Percentiles rank a stretch among this genome's conserved stretches.
Evolutionary conservation across 2,888 invertebrate species (phyloP).

Genomic region (Lasius platythorax): DNA sequence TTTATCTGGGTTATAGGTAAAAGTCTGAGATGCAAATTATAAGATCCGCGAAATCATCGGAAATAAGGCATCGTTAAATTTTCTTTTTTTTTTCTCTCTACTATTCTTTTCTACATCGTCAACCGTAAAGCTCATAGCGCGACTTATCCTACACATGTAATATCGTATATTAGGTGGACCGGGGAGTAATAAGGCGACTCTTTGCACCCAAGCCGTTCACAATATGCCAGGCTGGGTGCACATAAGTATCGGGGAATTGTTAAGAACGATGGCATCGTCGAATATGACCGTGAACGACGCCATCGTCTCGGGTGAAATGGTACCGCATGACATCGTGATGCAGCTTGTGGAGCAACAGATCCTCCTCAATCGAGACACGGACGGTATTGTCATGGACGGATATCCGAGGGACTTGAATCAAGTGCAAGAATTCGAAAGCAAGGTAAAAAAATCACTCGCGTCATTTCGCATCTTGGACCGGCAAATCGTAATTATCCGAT

Average conservation of each 20-base stretch:
- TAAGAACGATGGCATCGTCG: constrained; percentile 91
- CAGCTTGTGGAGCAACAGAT: constrained; percentile 92
- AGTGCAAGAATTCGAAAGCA: constrained; percentile 94
- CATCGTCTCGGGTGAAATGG: constrained; percentile 93
- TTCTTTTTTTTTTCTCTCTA: background rate
- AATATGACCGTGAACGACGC: constrained; percentile 90
- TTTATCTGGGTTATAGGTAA: constrained; percentile 87
- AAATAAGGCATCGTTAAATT: background rate
- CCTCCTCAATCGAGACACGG: constrained; percentile 82
- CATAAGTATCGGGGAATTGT: constrained; percentile 92
- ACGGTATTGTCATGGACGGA: constrained; percentile 96
- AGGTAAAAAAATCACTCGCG: constrained; percentile 87
- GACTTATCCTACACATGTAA: background rate
- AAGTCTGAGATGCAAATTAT: background rate
- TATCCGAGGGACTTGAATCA: constrained; percentile 97
- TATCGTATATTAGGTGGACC: constrained; percentile 90
- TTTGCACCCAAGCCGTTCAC: constrained; percentile 91
- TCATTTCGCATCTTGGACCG: background rate
- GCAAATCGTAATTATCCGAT: background rate
- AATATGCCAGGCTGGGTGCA: constrained; percentile 92
- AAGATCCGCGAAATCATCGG: background rate
- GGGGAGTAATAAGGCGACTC: constrained; percentile 94
- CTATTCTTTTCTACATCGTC: background rate
- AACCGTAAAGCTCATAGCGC: background rate
- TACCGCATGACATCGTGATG: constrained; percentile 92